Evolutionary conservation across 2,888 invertebrate genomes (phyloP), one percentile per base, ranked within the genome.

Genomic region (Auanema freiburgensis): DNA sequence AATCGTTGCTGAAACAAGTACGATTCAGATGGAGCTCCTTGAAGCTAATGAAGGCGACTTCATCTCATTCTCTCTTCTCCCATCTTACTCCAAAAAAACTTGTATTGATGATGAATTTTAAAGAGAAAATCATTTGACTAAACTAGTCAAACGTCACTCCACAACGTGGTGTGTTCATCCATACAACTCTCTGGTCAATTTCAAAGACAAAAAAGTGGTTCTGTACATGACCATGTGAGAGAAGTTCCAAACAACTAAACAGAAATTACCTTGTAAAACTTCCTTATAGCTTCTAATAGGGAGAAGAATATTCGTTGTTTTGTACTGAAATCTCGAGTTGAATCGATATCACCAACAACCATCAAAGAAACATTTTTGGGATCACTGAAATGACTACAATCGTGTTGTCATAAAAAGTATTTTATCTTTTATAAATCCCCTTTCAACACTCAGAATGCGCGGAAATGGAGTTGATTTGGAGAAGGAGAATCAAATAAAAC

Each of bases 1-100:
- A 62, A 42, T 44, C 49, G 62, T 42, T 57, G 62, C 62, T 62
- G 62, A 16, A 62, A 62, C 33, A 33, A 33, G 33, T 33, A 33
- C 4, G n/a, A n/a, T n/a, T n/a, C n/a, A n/a, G 8, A 33, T 33
- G 33, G 8, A 33, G 33, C 33, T 33, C 4, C 33, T 33, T 33
- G 33, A 33, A 33, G 33, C 33, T 33, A 33, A 33, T 33, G 33
- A 33, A 33, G n/a, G 14, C n/a, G 14, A 1, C n/a, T 43, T 43
- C 43, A 14, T 14, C 14, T 14, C 14, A 43, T 43, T 43, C n/a
- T 1, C 43, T 14, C 43, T 43, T 43, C n/a, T n/a, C n/a, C n/a
- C n/a, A n/a, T n/a, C n/a, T n/a, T n/a, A n/a, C n/a, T n/a, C n/a
- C n/a, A n/a, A n/a, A 23, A 21, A 23, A 52, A 23, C 2, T 54